Conservation (phyloP, 1,140 invertebrate genomes). For the Plodia interpunctella region DNA sequence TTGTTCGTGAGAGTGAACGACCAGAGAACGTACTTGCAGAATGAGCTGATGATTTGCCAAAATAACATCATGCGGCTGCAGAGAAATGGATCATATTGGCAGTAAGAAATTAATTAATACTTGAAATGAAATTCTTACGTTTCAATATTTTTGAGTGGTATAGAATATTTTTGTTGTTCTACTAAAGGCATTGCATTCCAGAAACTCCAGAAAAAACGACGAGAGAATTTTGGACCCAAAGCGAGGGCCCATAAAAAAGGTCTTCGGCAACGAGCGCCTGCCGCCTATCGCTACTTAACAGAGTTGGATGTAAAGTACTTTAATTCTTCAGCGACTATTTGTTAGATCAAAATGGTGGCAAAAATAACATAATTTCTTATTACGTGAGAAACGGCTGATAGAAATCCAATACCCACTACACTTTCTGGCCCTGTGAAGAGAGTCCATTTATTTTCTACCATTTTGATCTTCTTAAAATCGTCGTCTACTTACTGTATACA, state of each 20-base stretch:
- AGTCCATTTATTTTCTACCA: too few species aligned
- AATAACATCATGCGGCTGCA: constrained; percentile 66
- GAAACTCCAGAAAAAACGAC: constrained; percentile 56
- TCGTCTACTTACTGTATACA: background rate
- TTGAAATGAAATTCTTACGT: too few species aligned
- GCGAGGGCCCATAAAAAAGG: constrained; percentile 68
- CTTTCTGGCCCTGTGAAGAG: too few species aligned
- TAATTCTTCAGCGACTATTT: background rate
- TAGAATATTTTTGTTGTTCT: constrained; percentile 16
- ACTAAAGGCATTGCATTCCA: constrained; percentile 39
- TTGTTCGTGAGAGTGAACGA: constrained; percentile 65
- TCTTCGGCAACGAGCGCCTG: constrained; percentile 57
- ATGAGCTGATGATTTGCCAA: constrained; percentile 67
- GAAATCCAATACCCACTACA: too few species aligned
- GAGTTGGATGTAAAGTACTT: background rate
- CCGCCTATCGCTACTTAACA: constrained; percentile 48
- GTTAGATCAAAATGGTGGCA: background rate
- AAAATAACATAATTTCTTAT: too few species aligned
- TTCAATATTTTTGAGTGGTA: constrained; percentile 16
- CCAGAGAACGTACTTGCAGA: constrained; percentile 65
- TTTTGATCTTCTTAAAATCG: background rate
- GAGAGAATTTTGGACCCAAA: constrained; percentile 70
- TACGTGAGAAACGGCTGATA: too few species aligned
- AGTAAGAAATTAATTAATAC: constrained; percentile 52
- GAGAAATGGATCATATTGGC: constrained; percentile 55